A percentile compares a stretch with the other conserved stretches of the same genome.
phyloP scores from a whole-genome alignment of 1,140 invertebrate genomes.

The Drosophila repletoides region DNA sequence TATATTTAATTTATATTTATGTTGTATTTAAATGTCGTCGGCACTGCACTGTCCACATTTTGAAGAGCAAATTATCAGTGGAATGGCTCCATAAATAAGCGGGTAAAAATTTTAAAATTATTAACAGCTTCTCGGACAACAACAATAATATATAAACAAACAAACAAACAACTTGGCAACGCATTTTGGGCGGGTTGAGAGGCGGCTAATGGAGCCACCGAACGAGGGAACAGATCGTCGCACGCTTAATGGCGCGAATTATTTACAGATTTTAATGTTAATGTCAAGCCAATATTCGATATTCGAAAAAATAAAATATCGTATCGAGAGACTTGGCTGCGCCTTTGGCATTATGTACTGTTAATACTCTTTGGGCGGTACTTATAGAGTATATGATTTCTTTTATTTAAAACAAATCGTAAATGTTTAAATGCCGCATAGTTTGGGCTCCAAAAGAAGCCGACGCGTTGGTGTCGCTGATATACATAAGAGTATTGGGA shows the following conservation, averaged over 20 bases:
- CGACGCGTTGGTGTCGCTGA: constrained; percentile 32
- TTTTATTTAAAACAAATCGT: constrained; percentile 78
- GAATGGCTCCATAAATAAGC: constrained; percentile 72
- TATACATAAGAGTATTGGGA: not conserved
- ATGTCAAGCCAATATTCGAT: constrained; percentile 65
- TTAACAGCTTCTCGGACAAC: constrained; percentile 43
- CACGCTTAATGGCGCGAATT: constrained; percentile 74
- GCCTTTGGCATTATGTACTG: constrained; percentile 59
- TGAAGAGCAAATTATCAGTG: constrained; percentile 58
- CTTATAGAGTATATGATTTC: constrained; percentile 61
- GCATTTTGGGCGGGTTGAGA: constrained; percentile 36
- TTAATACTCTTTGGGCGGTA: constrained; percentile 54
- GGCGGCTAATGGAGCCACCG: constrained; percentile 42
- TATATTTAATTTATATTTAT: constrained; percentile 52
- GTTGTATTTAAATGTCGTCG: constrained; percentile 56
- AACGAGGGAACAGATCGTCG: constrained; percentile 53
- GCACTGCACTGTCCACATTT: constrained; percentile 59
- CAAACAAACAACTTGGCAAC: constrained; percentile 34
- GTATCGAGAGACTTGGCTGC: constrained; percentile 35
- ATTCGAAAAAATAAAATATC: constrained; percentile 58
- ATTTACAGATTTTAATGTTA: constrained; percentile 79
- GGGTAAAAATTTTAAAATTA: constrained; percentile 56
- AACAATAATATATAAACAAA: constrained; percentile 37
- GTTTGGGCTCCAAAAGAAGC: constrained; percentile 51
- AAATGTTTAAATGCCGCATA: constrained; percentile 76